A percentile compares a stretch with the other conserved stretches of the same genome.
Conservation (phyloP, 2,888 invertebrate genomes). For the Oligia strigilis region DNA sequence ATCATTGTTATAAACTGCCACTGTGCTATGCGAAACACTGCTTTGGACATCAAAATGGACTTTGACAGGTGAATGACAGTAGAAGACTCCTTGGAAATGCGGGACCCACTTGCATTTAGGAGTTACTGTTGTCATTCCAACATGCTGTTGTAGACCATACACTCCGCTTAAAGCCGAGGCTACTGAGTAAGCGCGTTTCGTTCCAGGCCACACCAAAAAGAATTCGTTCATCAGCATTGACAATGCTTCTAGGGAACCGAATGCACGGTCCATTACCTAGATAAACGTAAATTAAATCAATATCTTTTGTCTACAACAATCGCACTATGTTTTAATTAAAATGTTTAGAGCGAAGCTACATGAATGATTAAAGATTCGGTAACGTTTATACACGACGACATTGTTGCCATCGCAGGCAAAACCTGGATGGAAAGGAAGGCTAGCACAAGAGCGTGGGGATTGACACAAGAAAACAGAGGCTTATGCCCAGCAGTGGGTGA, state of each 20-base stretch:
- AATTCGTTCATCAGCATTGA: slow-evolving; percentile 85
- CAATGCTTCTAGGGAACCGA: slow-evolving; percentile 81
- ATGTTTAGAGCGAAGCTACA: not conserved
- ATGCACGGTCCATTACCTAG: slow-evolving; percentile 82
- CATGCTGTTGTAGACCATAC: slow-evolving; percentile 76
- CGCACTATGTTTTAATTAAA: not conserved
- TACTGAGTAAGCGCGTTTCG: slow-evolving; percentile 81
- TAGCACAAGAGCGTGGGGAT: no score
- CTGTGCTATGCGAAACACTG: slow-evolving; percentile 71
- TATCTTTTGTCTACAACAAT: not conserved
- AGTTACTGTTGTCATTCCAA: slow-evolving; percentile 71
- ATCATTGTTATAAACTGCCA: slow-evolving; percentile 83
- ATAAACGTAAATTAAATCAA: slow-evolving; percentile 34
- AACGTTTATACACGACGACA: not conserved
- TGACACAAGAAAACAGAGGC: no score
- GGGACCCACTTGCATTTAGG: slow-evolving; percentile 84
- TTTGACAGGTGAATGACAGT: slow-evolving; percentile 81
- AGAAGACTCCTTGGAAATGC: slow-evolving; percentile 83
- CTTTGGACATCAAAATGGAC: slow-evolving; percentile 84
- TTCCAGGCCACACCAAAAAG: slow-evolving; percentile 81
- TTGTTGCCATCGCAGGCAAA: no score
- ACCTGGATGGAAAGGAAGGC: no score
- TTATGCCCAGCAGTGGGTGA: no score
- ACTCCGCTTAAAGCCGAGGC: slow-evolving; percentile 82
- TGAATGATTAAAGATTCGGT: not conserved